phyloP scores from a whole-genome alignment of 2,797 vertebrate genomes.

The Lithobates pipiens region DNA sequence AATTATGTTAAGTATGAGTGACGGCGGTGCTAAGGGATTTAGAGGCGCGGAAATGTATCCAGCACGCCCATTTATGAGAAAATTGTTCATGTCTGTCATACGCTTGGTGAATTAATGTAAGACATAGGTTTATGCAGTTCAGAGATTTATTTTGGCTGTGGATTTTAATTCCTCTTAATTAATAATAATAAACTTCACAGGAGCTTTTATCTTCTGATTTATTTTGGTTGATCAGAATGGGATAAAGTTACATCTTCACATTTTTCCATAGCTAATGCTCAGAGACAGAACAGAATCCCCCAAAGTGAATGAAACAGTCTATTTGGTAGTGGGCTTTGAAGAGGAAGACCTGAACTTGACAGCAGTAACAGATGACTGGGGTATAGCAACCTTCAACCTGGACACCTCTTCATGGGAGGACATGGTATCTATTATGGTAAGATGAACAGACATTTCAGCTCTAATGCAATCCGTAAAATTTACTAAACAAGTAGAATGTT shows the following conservation, averaged over 20 bases:
- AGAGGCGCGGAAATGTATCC: too few species aligned
- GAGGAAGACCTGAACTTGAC: constrained; percentile 21
- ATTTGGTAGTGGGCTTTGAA: constrained; percentile 19
- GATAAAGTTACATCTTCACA: neutral
- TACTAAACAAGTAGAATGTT: too few species aligned
- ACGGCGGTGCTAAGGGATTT: too few species aligned
- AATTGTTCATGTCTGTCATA: too few species aligned
- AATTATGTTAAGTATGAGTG: too few species aligned
- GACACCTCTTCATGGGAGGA: constrained; percentile 47
- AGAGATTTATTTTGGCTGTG: too few species aligned
- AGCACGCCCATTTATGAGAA: too few species aligned
- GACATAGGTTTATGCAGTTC: too few species aligned
- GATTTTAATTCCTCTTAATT: too few species aligned
- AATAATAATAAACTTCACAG: too few species aligned
- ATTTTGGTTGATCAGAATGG: neutral
- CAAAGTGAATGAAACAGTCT: constrained; percentile 7
- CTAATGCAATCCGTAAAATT: too few species aligned
- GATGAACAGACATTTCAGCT: neutral
- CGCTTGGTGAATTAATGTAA: too few species aligned
- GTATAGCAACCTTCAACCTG: constrained; percentile 22
- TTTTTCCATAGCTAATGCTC: neutral
- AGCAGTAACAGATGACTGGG: constrained; percentile 30
- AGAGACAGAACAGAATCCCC: neutral
- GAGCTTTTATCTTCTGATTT: neutral
- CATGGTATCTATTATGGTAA: constrained; percentile 33